Conservation (phyloP, 2,888 invertebrate genomes). For the Chromoteleia sp. region DNA sequence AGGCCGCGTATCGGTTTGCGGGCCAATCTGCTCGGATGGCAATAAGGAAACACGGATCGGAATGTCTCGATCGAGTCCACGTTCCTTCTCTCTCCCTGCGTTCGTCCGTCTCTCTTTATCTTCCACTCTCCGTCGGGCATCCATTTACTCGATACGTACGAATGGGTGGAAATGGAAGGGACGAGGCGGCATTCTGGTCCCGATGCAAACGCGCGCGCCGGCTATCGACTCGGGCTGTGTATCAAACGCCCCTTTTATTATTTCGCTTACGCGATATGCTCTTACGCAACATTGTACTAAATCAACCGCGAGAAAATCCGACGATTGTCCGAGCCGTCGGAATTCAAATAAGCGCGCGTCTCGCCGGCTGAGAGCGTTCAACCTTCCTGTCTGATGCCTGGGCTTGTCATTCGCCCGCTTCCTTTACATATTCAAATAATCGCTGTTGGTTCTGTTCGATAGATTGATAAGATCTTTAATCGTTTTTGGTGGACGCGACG, state of each 20-base stretch:
- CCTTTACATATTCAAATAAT: conserved; percentile 61
- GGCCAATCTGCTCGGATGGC: conserved; percentile 76
- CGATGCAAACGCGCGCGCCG: conserved; percentile 71
- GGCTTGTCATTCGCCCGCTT: conserved; percentile 52
- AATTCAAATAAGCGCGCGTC: conserved; percentile 59
- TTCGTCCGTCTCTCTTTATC: not conserved
- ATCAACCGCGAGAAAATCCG: conserved; percentile 63
- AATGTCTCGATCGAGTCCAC: conserved; percentile 78
- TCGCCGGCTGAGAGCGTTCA: conserved; percentile 46
- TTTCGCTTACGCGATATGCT: conserved; percentile 68
- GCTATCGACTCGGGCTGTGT: conserved; percentile 72
- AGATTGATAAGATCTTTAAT: conserved; percentile 64
- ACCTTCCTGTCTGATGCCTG: conserved; percentile 46
- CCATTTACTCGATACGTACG: conserved; percentile 70
- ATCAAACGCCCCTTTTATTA: conserved; percentile 63
- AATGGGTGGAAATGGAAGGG: conserved; percentile 65
- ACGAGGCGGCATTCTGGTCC: conserved; percentile 55
- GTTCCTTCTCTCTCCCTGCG: not conserved
- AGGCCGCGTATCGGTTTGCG: conserved; percentile 63
- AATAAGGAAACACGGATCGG: conserved; percentile 83
- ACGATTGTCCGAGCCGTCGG: conserved; percentile 50
- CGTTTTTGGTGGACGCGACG: conserved; percentile 57
- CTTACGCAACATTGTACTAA: conserved; percentile 68
- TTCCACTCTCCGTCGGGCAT: conserved; percentile 43
- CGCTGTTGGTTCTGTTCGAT: conserved; percentile 54